Evolutionary conservation across 2,888 invertebrate genomes (phyloP).

Genomic region (Aphodius sticticus): DNA sequence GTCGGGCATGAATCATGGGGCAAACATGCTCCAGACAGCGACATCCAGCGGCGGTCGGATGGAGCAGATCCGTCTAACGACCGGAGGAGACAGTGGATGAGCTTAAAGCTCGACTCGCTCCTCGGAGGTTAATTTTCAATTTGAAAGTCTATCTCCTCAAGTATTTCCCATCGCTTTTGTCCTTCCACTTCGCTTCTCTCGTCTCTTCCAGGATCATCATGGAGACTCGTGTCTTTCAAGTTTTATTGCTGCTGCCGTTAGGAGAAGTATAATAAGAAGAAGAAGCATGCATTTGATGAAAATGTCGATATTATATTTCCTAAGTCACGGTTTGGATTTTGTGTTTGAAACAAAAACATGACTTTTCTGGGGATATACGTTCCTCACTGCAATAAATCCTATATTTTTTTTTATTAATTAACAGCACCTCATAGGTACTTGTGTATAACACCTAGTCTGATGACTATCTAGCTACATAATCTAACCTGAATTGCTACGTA

Average conservation of each 20-base stretch:
- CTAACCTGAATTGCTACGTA: too few relatives aligned
- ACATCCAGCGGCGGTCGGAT: background rate
- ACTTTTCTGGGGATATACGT: too few relatives aligned
- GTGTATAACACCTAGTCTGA: too few relatives aligned
- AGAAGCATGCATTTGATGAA: too few relatives aligned
- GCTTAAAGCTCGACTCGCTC: background rate
- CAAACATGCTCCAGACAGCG: constrained; percentile 47
- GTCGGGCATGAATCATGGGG: constrained; percentile 51
- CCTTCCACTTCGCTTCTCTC: background rate
- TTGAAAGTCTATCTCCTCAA: background rate
- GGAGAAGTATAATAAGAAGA: too few relatives aligned
- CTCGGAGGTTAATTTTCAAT: background rate
- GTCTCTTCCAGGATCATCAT: background rate
- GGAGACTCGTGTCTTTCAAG: background rate
- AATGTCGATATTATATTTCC: too few relatives aligned
- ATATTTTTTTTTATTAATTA: too few relatives aligned
- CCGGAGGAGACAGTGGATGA: background rate
- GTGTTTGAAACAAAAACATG: too few relatives aligned
- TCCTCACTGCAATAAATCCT: too few relatives aligned
- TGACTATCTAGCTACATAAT: too few relatives aligned
- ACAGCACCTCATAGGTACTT: too few relatives aligned
- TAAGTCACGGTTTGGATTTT: too few relatives aligned
- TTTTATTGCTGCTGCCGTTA: background rate
- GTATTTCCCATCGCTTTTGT: background rate
- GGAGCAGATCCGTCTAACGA: background rate